Evolutionary conservation across 1,140 invertebrate genomes (phyloP).

Genomic region (Leptestheria dahalacensis): DNA sequence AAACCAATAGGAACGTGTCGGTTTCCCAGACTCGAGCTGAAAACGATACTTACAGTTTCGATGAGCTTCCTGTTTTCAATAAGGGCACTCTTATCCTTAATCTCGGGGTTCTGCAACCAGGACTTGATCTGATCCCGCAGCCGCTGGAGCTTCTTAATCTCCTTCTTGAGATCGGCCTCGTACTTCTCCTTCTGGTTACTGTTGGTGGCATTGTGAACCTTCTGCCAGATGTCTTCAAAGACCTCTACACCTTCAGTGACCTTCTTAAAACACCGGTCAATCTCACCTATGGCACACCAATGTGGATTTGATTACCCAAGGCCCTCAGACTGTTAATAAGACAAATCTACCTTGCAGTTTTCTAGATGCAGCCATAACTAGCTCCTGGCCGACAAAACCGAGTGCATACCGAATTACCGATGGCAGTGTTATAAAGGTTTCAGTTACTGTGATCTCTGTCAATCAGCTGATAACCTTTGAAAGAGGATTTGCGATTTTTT

Average conservation of each 20-base stretch:
- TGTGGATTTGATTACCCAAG: too few relatives aligned
- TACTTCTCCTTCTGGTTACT: conserved; percentile 99
- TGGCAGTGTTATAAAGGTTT: too few relatives aligned
- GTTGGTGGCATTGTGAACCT: conserved; percentile 96
- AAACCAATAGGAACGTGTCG: not conserved
- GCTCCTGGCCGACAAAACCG: conserved; percentile 31
- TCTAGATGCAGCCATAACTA: conserved; percentile 96
- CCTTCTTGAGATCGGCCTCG: conserved; percentile 99
- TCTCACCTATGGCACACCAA: conserved; percentile 74
- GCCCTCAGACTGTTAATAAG: conserved; percentile 14
- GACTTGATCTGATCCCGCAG: conserved; percentile 99
- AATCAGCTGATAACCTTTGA: not conserved
- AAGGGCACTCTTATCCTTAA: conserved; percentile 95
- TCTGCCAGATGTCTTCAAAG: conserved; percentile 98
- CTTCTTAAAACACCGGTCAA: conserved; percentile 98
- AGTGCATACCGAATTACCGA: not conserved
- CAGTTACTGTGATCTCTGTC: not conserved
- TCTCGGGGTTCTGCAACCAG: conserved; percentile 97
- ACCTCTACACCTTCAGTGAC: conserved; percentile 96
- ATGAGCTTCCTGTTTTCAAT: conserved; percentile 94
- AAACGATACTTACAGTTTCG: conserved; percentile 61
- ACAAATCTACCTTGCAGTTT: conserved; percentile 74
- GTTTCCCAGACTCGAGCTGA: too few relatives aligned
- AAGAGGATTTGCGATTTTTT: not conserved
- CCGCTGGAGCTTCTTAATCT: conserved; percentile 99